A percentile compares a stretch with the other conserved stretches of the same genome.
Conservation (phyloP, 2,113 vertebrate genomes). For the Periophthalmodon schlosseri region DNA sequence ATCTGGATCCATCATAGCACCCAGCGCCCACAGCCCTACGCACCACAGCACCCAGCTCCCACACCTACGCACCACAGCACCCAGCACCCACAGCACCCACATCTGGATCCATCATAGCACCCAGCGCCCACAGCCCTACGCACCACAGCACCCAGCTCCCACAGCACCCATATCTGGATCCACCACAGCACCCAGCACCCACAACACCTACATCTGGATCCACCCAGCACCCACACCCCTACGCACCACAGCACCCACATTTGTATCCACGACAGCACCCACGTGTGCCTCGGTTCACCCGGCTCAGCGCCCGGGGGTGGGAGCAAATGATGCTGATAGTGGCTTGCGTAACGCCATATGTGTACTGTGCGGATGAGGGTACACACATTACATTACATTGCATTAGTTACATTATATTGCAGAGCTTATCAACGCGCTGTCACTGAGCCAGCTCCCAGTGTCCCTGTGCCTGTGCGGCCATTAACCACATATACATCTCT, state of each 20-base stretch:
- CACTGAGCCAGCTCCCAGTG: slow-evolving; percentile 40
- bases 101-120: too few species aligned
- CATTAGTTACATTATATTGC: slow-evolving; percentile 48
- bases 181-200: slow-evolving; percentile 20
- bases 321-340: slow-evolving; percentile 47
- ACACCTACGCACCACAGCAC: too few species aligned
- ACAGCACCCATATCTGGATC: slow-evolving; percentile 1
- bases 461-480: not conserved
- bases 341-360: slow-evolving; percentile 49
- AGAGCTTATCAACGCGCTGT: slow-evolving; percentile 48
- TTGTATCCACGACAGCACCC: slow-evolving; percentile 28
- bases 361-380: slow-evolving; percentile 56
- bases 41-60: too few species aligned
- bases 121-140: too few species aligned
- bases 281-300: slow-evolving; percentile 53
- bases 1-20: too few species aligned
- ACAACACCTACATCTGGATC: slow-evolving; percentile 16
- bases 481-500: not conserved
- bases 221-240: slow-evolving; percentile 23
- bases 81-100: too few species aligned
- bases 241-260: slow-evolving; percentile 13
- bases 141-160: slow-evolving; percentile 47
- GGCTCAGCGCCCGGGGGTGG: not conserved
- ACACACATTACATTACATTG: slow-evolving; percentile 52
- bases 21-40: too few species aligned